Conservation (phyloP, 2,113 vertebrate species). For the Coryphaenoides rupestris region DNA sequence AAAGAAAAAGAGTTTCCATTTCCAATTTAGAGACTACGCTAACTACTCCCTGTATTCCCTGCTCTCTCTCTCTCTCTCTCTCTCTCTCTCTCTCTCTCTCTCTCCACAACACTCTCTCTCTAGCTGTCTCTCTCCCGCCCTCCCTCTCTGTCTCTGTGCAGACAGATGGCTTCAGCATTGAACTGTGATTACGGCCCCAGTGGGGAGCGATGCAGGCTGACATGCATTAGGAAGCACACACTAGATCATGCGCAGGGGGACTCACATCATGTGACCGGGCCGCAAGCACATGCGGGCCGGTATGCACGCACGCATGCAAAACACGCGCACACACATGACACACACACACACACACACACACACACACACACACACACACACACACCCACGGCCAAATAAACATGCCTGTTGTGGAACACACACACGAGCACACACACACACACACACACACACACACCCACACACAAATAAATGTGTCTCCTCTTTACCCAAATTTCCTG, state of each 20-base stretch:
- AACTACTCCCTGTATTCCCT: constrained; percentile 10
- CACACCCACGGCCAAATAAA: too few species aligned
- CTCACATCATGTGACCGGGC: constrained; percentile 37
- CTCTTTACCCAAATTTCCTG: too few species aligned
- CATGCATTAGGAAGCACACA: constrained; percentile 47
- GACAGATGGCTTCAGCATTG: constrained; percentile 60
- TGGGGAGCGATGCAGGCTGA: constrained; percentile 54
- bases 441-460: constrained; percentile 9
- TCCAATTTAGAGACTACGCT: too few species aligned
- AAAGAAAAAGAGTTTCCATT: too few species aligned
- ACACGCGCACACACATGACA: constrained; percentile 4
- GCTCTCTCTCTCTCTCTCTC: constrained; percentile 28
- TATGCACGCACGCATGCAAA: constrained; percentile 19
- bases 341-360: not conserved
- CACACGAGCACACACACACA: constrained; percentile 26
- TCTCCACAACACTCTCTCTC: not conserved
- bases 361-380: constrained; percentile 3
- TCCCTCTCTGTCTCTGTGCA: constrained; percentile 26
- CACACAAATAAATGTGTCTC: too few species aligned
- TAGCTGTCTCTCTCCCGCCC: not conserved
- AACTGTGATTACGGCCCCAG: constrained; percentile 50
- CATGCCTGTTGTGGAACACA: too few species aligned
- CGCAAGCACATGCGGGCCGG: constrained; percentile 33
- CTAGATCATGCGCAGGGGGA: constrained; percentile 31
- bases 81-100: not conserved